These are phyloP conservation scores for Okamejei kenojei DNA, from an alignment of 2,797 vertebrate species.

Conservation along the genomic window DNA sequence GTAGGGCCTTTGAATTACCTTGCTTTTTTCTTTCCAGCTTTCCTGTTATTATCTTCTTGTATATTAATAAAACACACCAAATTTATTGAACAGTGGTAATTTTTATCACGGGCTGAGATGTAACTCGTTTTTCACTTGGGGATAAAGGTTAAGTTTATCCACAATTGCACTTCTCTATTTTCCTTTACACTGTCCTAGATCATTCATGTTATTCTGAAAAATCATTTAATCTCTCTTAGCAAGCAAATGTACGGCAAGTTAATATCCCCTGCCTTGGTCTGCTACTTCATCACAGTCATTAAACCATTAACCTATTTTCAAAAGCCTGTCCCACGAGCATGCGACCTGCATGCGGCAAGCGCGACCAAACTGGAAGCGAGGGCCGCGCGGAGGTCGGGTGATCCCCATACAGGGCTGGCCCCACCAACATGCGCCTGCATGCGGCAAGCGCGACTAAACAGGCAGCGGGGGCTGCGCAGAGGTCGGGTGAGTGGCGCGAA, in stretches of 20 bases:
- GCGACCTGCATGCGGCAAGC: too few relatives aligned
- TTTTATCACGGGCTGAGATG: neutral
- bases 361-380: too few relatives aligned
- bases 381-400: too few relatives aligned
- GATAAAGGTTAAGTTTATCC: neutral
- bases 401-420: too few relatives aligned
- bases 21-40: neutral
- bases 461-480: too few relatives aligned
- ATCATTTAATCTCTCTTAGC: neutral
- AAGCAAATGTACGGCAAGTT: neutral
- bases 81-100: neutral
- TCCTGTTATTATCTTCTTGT: constrained; percentile 14
- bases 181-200: neutral
- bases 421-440: too few relatives aligned
- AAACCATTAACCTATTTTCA: neutral
- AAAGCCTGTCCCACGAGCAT: too few relatives aligned
- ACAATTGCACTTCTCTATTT: neutral
- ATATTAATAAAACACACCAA: neutral
- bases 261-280: neutral
- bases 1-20: neutral
- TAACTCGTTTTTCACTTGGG: neutral
- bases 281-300: neutral
- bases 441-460: too few relatives aligned
- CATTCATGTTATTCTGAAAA: neutral
- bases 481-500: too few relatives aligned